Percentiles rank a stretch among this genome's conserved stretches.
phyloP scores from a whole-genome alignment of 1,140 invertebrate genomes.

The Plectus sambesii region DNA sequence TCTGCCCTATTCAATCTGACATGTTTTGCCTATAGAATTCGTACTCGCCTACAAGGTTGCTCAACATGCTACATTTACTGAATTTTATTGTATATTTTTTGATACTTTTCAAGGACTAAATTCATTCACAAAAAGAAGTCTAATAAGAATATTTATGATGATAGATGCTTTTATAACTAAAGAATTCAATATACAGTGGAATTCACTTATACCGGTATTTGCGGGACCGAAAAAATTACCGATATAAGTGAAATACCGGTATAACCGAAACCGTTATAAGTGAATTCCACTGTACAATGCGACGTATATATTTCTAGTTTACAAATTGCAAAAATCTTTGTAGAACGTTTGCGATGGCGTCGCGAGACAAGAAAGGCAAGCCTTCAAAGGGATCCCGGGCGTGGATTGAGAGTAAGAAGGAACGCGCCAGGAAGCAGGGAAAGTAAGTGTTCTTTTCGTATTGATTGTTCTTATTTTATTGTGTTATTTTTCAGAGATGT shows the following conservation, averaged over 20 bases:
- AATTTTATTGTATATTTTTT: too few species aligned
- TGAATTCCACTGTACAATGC: too few species aligned
- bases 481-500: constrained; percentile 19
- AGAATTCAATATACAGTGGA: too few species aligned
- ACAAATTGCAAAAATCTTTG: neutral
- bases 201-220: too few species aligned
- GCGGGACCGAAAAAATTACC: too few species aligned
- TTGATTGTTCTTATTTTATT: constrained; percentile 15
- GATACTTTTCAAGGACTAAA: neutral
- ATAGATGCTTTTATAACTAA: neutral
- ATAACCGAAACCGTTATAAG: too few species aligned
- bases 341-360: constrained; percentile 17
- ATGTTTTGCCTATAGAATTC: too few species aligned
- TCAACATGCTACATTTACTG: too few species aligned
- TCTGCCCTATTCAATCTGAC: too few species aligned
- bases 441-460: constrained; percentile 15
- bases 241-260: too few species aligned
- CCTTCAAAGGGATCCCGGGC: constrained; percentile 24
- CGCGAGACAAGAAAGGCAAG: constrained; percentile 13
- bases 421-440: constrained; percentile 26
- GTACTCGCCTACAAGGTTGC: too few species aligned
- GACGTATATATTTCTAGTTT: neutral
- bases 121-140: neutral
- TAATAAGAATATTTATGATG: neutral
- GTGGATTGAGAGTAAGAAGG: constrained; percentile 36